Evolutionary conservation across 2,113 vertebrate genomes (phyloP).

Genomic region (Zonotrichia leucophrys): DNA sequence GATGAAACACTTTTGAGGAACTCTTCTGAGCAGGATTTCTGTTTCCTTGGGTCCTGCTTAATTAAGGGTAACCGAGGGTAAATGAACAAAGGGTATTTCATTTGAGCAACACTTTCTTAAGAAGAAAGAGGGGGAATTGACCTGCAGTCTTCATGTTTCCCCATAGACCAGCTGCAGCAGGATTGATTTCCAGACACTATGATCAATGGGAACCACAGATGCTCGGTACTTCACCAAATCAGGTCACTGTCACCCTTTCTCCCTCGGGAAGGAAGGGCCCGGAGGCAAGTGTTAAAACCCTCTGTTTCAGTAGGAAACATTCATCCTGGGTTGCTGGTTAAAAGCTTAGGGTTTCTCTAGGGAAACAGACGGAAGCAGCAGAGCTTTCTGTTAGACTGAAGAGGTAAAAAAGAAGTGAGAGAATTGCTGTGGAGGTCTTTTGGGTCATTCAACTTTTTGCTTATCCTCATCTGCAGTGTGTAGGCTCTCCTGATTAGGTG

Average conservation of each 20-base stretch:
- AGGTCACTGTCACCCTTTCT: slow-evolving; percentile 35
- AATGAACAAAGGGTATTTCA: slow-evolving; percentile 50
- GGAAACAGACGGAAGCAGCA: background rate
- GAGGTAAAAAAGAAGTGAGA: background rate
- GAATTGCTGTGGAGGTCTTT: background rate
- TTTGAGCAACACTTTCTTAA: slow-evolving; percentile 29
- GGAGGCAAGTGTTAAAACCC: background rate
- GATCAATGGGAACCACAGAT: slow-evolving; percentile 9
- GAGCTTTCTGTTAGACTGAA: background rate
- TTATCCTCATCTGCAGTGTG: background rate
- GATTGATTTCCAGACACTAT: slow-evolving; percentile 25
- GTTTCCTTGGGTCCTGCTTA: slow-evolving; percentile 55
- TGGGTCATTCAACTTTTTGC: background rate
- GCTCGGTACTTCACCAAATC: background rate
- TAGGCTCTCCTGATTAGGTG: background rate
- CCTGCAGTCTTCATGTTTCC: slow-evolving; percentile 31
- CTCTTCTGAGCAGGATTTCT: slow-evolving; percentile 50
- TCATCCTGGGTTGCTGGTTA: background rate
- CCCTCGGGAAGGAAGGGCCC: background rate
- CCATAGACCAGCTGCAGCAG: slow-evolving; percentile 7
- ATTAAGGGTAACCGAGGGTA: slow-evolving; percentile 59
- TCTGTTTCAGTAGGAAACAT: background rate
- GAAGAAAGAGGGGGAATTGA: slow-evolving; percentile 40
- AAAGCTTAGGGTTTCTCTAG: background rate
- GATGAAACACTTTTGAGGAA: slow-evolving; percentile 53